Conservation (phyloP, 2,888 invertebrate genomes). For the Nebria brevicollis region DNA sequence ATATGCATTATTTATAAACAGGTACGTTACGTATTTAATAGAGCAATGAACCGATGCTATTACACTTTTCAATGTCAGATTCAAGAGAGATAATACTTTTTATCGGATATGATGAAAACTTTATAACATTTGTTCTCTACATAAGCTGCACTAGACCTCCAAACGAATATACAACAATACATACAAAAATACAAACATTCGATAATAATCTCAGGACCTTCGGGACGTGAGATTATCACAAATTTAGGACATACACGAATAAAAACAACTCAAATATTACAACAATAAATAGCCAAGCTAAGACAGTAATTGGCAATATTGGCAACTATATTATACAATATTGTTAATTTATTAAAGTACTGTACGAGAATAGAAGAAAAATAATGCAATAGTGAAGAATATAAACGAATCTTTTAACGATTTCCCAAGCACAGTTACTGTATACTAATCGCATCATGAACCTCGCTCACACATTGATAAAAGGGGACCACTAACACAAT, state of each 20-base stretch:
- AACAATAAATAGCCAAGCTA: no score
- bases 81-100: not conserved
- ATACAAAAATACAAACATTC: no score
- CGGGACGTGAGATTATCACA: no score
- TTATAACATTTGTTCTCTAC: not conserved
- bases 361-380: not conserved
- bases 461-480: not conserved
- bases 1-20: not conserved
- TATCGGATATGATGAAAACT: not conserved
- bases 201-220: no score
- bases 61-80: not conserved
- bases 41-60: not conserved
- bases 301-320: no score
- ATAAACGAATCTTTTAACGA: not conserved
- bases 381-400: not conserved
- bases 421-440: not conserved
- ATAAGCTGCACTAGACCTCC: no score
- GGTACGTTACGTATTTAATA: not conserved
- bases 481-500: slow-evolving; percentile 5
- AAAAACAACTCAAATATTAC: no score
- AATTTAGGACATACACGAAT: no score
- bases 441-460: not conserved
- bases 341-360: not conserved
- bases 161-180: no score
- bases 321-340: no score